A percentile compares a stretch with the other conserved stretches of the same genome.
Evolutionary conservation across 2,797 vertebrate species (phyloP).

Genomic region (Sebastes hubbsi): DNA sequence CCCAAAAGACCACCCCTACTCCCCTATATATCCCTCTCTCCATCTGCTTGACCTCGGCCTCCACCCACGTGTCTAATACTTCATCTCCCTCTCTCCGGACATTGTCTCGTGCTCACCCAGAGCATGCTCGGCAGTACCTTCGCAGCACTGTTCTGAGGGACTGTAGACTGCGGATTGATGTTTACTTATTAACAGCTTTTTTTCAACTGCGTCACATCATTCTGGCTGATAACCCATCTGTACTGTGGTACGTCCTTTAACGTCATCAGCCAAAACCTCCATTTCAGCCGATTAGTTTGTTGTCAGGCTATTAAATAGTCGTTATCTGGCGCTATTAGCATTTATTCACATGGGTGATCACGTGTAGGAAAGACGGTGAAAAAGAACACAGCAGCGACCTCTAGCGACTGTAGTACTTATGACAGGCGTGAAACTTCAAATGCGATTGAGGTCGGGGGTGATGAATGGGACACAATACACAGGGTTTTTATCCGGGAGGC

Average conservation of each 20-base stretch:
- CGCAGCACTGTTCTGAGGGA: neutral
- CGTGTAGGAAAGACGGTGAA: no score
- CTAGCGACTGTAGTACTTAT: no score
- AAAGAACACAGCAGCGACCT: no score
- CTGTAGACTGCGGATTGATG: neutral
- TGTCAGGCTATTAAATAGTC: no score
- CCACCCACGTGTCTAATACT: constrained; percentile 23
- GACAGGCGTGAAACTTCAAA: no score
- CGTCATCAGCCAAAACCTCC: neutral
- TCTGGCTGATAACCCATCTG: neutral
- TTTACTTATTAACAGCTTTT: neutral
- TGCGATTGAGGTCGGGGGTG: no score
- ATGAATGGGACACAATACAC: no score
- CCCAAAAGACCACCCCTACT: constrained; percentile 38
- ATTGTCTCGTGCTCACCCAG: neutral
- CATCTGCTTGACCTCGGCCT: constrained; percentile 42
- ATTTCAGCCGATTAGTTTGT: neutral
- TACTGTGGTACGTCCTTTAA: neutral
- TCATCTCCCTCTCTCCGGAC: constrained; percentile 1
- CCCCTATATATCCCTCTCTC: constrained; percentile 14
- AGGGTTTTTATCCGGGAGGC: no score
- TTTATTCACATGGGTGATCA: no score
- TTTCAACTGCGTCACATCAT: neutral
- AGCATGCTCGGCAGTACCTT: neutral
- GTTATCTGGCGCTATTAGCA: no score